These are phyloP conservation scores for Crax fasciolata DNA, from an alignment of 2,797 vertebrate genomes.

Conservation along the genomic window DNA sequence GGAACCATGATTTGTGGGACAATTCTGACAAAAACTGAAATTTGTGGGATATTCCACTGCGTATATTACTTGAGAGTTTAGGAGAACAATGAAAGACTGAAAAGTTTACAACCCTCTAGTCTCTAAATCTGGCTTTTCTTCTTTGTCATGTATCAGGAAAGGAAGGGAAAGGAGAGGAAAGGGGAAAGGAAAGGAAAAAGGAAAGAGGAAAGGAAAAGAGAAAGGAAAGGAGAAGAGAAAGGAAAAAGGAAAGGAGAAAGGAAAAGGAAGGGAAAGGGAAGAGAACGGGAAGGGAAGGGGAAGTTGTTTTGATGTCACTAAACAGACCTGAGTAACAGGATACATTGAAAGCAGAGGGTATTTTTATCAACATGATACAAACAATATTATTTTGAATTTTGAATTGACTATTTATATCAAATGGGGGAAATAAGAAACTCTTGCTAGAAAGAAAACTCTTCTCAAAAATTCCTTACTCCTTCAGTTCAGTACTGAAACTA, in stretches of 20 bases:
- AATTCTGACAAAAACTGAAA: neutral
- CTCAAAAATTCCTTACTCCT: neutral
- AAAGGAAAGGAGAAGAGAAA: neutral
- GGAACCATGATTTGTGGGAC: constrained; percentile 54
- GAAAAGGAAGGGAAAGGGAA: neutral
- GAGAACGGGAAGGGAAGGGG: neutral
- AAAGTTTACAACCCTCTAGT: neutral
- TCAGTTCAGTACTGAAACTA: neutral
- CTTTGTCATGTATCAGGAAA: neutral
- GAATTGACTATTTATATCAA: neutral
- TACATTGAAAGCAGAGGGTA: neutral
- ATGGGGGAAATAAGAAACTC: neutral
- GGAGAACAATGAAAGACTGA: constrained; percentile 13
- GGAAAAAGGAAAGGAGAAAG: neutral
- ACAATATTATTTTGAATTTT: neutral
- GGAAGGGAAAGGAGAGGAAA: neutral
- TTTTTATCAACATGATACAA: neutral
- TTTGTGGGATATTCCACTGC: constrained; percentile 23
- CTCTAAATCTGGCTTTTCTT: neutral
- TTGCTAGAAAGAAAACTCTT: neutral
- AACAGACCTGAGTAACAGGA: neutral
- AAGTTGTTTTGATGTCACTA: neutral
- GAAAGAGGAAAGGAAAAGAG: neutral
- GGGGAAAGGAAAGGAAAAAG: too few relatives aligned
- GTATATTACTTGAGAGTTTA: neutral